Evolutionary conservation across 2,888 invertebrate genomes (phyloP), one percentile per base, ranked within the genome.

Genomic region (Nomada ferruginata): DNA sequence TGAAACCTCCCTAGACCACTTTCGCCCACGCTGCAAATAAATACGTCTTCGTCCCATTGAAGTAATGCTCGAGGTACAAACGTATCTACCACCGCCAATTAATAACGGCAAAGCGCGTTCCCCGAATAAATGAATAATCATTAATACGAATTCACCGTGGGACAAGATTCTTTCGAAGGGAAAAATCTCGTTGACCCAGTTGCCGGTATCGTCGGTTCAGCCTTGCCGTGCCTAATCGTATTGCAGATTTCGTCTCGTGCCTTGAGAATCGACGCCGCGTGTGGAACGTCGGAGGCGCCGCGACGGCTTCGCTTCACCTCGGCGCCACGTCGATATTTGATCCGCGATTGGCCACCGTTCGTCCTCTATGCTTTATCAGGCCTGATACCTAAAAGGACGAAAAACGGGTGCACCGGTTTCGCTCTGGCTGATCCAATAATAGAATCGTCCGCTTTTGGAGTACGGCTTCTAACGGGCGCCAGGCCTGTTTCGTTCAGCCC

Each of bases 381-480:
- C 61, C 82, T 26, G 79, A 79, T 72, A 82, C 89, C 78, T 89
- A 89, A 90, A 89, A 90, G 89, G 89, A 85, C 84, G 84, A 89
- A 90, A 89, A 89, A 87, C 79, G 71, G 26, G 7, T 75, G 61
- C 85, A 89, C 89, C 90, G 89, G 89, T 89, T 89, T 89, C 79
- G 61, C 70, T 36, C 20, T 44, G 47, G 29, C 60, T 61, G 53
- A 57, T 82, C 89, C 87, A 89, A 91, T 91, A 91, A 91, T 90
- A 91, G 90, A 91, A 88, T 78, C 72, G 78, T 79, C 90, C 89
- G 84, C 85, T 91, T 91, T 90, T 90, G 91, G 91, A 78, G 78
- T 47, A 82, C 73, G 80, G 85, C 81, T 84, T 82, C 82, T 87
- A 85, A 84, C 83, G 76, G 84, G 76, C 78, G 76, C 70, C 74